These are phyloP conservation scores for Hemichromis elongatus DNA, from an alignment of 2,113 vertebrate genomes.

Conservation along the genomic window DNA sequence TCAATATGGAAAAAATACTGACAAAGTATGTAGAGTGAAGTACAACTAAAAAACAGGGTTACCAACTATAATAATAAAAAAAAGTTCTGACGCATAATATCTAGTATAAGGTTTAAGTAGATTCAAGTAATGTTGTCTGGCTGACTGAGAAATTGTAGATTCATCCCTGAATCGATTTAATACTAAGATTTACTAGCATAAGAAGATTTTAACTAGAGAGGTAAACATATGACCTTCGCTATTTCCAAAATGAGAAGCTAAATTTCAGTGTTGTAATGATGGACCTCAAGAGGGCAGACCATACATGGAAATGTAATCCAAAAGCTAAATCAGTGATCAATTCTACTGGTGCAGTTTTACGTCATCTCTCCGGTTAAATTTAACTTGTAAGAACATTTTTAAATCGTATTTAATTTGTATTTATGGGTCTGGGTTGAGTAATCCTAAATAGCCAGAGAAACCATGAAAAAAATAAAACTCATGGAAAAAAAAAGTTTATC, in stretches of 20 bases:
- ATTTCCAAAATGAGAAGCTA: constrained; percentile 24
- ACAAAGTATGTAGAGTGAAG: neutral
- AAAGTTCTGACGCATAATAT: neutral
- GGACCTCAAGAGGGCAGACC: constrained; percentile 61
- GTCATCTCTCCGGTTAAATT: neutral
- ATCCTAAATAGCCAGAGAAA: neutral
- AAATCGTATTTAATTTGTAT: neutral
- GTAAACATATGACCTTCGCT: neutral
- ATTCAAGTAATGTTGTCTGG: neutral
- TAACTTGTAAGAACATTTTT: neutral
- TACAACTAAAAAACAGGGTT: neutral
- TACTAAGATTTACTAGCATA: neutral
- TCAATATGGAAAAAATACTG: neutral
- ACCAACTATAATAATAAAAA: neutral
- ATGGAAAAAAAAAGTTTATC: neutral
- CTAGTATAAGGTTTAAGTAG: neutral
- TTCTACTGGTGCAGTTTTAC: neutral
- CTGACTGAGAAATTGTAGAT: neutral
- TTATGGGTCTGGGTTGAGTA: neutral
- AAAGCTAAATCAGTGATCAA: neutral
- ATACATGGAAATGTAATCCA: constrained; percentile 12
- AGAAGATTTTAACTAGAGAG: neutral
- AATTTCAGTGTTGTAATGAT: constrained; percentile 12
- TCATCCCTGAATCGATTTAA: neutral
- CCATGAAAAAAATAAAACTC: neutral